phyloP scores from a whole-genome alignment of 1,140 invertebrate genomes.

The Orussus abietinus region DNA sequence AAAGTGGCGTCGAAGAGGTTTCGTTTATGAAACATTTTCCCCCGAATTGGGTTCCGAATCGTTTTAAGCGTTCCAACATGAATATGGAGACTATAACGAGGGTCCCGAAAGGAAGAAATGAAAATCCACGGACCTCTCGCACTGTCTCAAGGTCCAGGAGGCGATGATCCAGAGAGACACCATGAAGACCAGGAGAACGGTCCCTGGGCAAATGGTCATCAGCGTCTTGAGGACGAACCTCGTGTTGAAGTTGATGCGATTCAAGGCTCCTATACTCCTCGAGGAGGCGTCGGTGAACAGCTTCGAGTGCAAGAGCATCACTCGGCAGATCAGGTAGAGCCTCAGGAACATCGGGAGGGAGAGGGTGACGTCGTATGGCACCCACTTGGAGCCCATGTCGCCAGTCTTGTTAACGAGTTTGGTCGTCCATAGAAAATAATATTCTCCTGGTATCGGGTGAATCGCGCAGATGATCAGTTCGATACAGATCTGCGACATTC shows the following conservation, averaged over 20 bases:
- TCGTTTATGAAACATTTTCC: no score
- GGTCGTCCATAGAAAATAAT: constrained; percentile 94
- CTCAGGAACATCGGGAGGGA: constrained; percentile 99
- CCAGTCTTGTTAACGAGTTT: constrained; percentile 90
- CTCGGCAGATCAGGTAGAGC: constrained; percentile 97
- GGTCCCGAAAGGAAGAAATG: constrained; percentile 11
- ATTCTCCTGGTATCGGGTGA: constrained; percentile 95
- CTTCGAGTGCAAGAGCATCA: constrained; percentile 98
- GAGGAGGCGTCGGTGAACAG: constrained; percentile 98
- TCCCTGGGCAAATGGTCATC: constrained; percentile 99
- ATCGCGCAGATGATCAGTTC: constrained; percentile 94
- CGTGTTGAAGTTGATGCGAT: constrained; percentile 99
- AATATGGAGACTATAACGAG: no score
- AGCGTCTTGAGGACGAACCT: constrained; percentile 98
- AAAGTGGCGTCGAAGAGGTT: no score
- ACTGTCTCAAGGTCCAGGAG: constrained; percentile 96
- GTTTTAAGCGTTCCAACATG: no score
- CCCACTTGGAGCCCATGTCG: constrained; percentile 76
- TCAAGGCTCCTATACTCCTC: constrained; percentile 91
- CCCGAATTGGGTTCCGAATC: no score
- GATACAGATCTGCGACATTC: constrained; percentile 87
- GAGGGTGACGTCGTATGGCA: constrained; percentile 92
- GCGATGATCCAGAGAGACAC: constrained; percentile 99
- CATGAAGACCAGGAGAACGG: constrained; percentile 96
- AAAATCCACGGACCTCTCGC: constrained; percentile 82